These are phyloP conservation scores for Laticauda laticaudata DNA, from an alignment of 2,113 vertebrate species.

Conservation along the genomic window DNA sequence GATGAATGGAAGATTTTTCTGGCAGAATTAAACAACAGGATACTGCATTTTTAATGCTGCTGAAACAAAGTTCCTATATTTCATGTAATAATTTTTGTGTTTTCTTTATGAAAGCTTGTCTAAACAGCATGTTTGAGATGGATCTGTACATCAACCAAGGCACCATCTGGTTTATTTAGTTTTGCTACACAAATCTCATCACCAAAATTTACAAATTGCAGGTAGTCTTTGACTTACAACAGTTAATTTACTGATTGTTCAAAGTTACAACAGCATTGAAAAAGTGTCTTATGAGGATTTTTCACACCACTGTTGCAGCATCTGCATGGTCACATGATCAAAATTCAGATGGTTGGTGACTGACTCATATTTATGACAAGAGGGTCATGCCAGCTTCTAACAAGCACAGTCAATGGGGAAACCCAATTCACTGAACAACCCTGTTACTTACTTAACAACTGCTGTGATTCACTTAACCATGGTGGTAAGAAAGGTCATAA, in stretches of 20 bases:
- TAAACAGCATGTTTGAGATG: background rate
- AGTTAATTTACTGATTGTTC: background rate
- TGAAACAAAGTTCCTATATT: background rate
- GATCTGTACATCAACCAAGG: background rate
- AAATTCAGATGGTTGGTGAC: background rate
- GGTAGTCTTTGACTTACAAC: background rate
- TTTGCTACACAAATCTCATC: background rate
- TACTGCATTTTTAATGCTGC: background rate
- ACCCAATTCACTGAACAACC: too few relatives aligned
- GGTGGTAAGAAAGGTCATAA: too few relatives aligned
- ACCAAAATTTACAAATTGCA: background rate
- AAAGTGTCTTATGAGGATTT: background rate
- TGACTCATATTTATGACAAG: background rate
- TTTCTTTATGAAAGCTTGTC: background rate
- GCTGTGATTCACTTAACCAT: background rate
- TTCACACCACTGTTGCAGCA: background rate
- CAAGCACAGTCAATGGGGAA: too few relatives aligned
- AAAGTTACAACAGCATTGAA: background rate
- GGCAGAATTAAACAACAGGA: background rate
- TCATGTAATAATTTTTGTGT: background rate
- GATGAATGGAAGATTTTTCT: background rate
- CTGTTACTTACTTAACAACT: background rate
- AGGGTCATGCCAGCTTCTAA: background rate
- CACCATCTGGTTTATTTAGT: background rate
- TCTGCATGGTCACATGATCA: background rate